Percentiles rank a stretch among this genome's conserved stretches.
phyloP scores from a whole-genome alignment of 2,113 vertebrate genomes.

The Tretioscincus oriximinensis region DNA sequence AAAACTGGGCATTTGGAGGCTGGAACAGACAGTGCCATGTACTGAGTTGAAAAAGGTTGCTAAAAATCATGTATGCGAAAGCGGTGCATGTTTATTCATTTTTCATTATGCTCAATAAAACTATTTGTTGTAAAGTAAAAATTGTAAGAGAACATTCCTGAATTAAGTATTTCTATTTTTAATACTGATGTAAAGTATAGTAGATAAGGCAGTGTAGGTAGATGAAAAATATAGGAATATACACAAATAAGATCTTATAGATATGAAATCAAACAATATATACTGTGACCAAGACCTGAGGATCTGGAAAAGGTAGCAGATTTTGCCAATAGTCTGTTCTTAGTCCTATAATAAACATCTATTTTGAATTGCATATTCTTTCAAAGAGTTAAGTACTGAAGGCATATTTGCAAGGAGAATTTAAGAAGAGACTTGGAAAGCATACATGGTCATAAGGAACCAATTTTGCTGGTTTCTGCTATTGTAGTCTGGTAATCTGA shows the following conservation, averaged over 20 bases:
- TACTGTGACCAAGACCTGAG: neutral
- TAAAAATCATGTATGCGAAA: conserved; percentile 35
- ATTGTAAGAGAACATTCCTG: neutral
- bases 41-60: conserved; percentile 40
- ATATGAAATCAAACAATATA: neutral
- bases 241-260: neutral
- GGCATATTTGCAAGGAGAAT: conserved; percentile 12
- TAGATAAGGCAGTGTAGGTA: no score
- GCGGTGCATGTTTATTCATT: conserved; percentile 45
- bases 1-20: neutral
- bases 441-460: conserved; percentile 4
- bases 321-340: neutral
- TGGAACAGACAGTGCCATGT: neutral
- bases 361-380: conserved; percentile 3
- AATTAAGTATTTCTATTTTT: neutral
- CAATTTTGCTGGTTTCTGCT: conserved; percentile 14
- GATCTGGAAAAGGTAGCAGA: neutral
- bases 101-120: conserved; percentile 8
- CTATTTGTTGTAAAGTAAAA: neutral
- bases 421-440: conserved; percentile 41
- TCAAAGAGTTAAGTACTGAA: conserved; percentile 3
- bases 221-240: neutral
- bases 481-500: conserved; percentile 30
- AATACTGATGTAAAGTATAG: no score
- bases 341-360: neutral